Base-by-base conservation (phyloP, 2,113 vertebrate species). In the Pseudois nayaur region DNA sequence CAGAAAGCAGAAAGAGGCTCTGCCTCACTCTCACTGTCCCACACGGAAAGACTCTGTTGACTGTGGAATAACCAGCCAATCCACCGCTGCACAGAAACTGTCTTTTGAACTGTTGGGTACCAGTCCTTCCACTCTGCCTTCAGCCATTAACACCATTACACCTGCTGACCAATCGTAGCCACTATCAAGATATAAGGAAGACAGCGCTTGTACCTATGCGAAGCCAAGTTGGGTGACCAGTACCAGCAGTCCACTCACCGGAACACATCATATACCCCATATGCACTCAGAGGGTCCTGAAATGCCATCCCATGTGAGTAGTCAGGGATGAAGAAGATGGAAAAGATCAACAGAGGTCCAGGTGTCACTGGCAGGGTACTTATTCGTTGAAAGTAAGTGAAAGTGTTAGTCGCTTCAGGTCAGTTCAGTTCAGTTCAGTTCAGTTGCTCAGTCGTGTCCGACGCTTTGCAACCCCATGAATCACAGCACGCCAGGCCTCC, bases 171-270 rank as follows among this genome's bases (percentile, higher is more conserved):
- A 5, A 4, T 2, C 12, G 14, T 10, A 82, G 81, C 43, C 19
- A 15, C 60, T 33, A 21, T 40, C 25, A 55, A 50, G 60, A 55
- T 9, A 14, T 1, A 33, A 25, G 19, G 23, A 29, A 36, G 31
- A 16, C 1, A 23, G 82, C 3, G 0, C 25, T 31, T 29, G 29
- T 48, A 13, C 52, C 52, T 48, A 16, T 1, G 5, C 27, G 71
- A 33, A 60, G 45, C 54, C 79, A 60, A 29, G 55, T 2, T 36
- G 52, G 76, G 33, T 17, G 36, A 33, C 23, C 83, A 59, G 36
- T 25, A 82, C 23, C 52, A 62, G 88, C 52, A 87, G 88, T 40
- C 19, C 25, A 12, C 16, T 67, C 55, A 43, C 23, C 1, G 3
- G 36, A 84, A 81, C 67, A 86, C 57, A 67, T 67, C 29, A 27